Base-by-base conservation (phyloP, 2,888 invertebrate species). In the Ormyrus pomaceus region DNA sequence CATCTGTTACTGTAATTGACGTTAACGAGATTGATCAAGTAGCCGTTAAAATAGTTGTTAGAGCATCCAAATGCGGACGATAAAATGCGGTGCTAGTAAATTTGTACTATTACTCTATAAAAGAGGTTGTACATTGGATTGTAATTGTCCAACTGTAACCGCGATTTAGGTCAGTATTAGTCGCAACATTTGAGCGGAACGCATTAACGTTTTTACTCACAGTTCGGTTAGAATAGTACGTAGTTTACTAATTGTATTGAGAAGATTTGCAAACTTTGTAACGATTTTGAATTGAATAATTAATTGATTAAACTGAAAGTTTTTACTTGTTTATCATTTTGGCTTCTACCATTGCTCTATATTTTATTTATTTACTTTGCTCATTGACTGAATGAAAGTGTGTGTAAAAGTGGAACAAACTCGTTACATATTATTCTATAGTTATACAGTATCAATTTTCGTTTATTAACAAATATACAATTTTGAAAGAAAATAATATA, bases 71-170 rank as follows among this genome's bases (percentile, higher is more conserved):
- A 59, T n/a, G n/a, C 11, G 13, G 72, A 71, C 62, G 13, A 34
- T 61, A 66, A 71, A 75, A 62, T 72, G 72, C 55, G 61, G 51
- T 56, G 13, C 45, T 66, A 46, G 66, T 72, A 76, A 68, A 80
- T 77, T 80, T 71, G 66, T 72, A 61, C 72, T 72, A 77, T 62
- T 71, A 65, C 51, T 56, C 68, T 45, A 65, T 68, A 59, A 68
- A 72, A 10, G 62, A n/a, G 50, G 64, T 48, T 56, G 59, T 56
- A 50, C 64, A 65, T 50, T 50, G 58, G 50, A 51, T n/a, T 66
- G 13, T 48, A 45, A 56, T 61, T 69, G 62, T 65, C 66, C 59
- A 73, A 66, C 56, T 62, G 34, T 13, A 56, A 73, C 13, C 73
- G 13, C 66, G 73, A 73, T 62, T 56, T 46, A 51, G 59, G 46